These are phyloP conservation scores for Bergia puertoricense DNA, from an alignment of 92 coral and sea anemone genomes.

Conservation along the genomic window DNA sequence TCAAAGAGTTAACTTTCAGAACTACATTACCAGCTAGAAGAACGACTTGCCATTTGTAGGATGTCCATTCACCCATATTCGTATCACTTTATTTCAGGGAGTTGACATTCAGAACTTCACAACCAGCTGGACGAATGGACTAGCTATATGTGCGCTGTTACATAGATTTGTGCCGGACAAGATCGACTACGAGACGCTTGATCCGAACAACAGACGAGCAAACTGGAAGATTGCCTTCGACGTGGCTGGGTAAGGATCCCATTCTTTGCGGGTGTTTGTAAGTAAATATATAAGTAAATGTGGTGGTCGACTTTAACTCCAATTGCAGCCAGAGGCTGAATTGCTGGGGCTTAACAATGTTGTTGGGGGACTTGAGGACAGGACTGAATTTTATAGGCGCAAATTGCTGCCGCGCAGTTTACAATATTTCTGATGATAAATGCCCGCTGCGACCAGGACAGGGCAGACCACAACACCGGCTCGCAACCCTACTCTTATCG, in stretches of 20 bases:
- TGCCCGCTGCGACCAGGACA: too few relatives aligned
- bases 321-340: too few relatives aligned
- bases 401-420: too few relatives aligned
- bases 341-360: too few relatives aligned
- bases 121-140: conserved; percentile 94
- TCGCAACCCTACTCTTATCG: too few relatives aligned
- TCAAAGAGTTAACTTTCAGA: conserved; percentile 86
- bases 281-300: too few relatives aligned
- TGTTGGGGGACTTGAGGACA: too few relatives aligned
- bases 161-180: conserved; percentile 88
- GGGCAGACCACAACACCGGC: too few relatives aligned
- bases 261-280: not conserved
- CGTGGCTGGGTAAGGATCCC: conserved; percentile 84
- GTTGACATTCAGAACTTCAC: conserved; percentile 91
- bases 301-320: too few relatives aligned
- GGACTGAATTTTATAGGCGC: too few relatives aligned
- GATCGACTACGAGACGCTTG: conserved; percentile 79
- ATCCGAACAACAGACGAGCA: conserved; percentile 74
- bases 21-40: conserved; percentile 94
- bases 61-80: not conserved
- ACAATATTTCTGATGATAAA: too few relatives aligned
- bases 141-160: conserved; percentile 94
- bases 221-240: conserved; percentile 94
- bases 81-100: conserved; percentile 60
- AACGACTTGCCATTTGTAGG: not conserved